Evolutionary conservation across 2,797 vertebrate genomes (phyloP), one percentile per base, ranked within the genome.

Genomic region (Darevskia mixta): DNA sequence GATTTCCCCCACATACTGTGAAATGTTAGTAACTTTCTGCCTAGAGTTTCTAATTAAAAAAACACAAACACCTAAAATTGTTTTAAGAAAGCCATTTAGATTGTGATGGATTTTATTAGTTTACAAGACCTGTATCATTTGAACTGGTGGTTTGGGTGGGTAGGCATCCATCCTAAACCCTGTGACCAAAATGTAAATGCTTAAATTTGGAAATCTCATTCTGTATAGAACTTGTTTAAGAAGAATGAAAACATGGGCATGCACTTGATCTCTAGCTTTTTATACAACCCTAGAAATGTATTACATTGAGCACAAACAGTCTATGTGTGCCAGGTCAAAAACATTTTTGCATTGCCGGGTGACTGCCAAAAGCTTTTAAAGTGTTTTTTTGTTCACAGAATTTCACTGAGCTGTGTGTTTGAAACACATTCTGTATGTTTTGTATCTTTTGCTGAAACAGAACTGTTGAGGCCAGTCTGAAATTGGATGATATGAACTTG

Each of bases 391-490:
- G 45, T 87, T 73, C 6, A 79, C 82, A 8, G 90, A 85, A 13
- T 85, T 89, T 90, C 86, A 95, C 94, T 88, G 83, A 88, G 88
- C 91, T 95, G 94, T 94, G 97, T 97, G 97, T 97, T 95, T 95
- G 95, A 96, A 97, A 94, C 94, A 95, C 90, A 55, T 91, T 93
- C 91, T 92, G 0, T 93, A 90, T 89, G 49, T 1, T 64, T 66
- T 91, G 82, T 79, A 23, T 49, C 61, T 2, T 64, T 73, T 82
- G 77, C 61, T 79, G 45, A 86, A 95, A 97, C 97, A 97, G 97
- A 95, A 93, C 75, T 92, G 90, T 35, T 92, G 84, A 83, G 78
- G 75, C 8, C 73, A 83, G 80, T 92, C 35, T 95, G 82, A 73
- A 90, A 85, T 87, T 72, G 66, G 84, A 69, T 66, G 88, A 84